Percentiles rank a stretch among this genome's conserved stretches.
phyloP scores from a whole-genome alignment of 1,140 invertebrate genomes.

The Drosophila tropicalis region DNA sequence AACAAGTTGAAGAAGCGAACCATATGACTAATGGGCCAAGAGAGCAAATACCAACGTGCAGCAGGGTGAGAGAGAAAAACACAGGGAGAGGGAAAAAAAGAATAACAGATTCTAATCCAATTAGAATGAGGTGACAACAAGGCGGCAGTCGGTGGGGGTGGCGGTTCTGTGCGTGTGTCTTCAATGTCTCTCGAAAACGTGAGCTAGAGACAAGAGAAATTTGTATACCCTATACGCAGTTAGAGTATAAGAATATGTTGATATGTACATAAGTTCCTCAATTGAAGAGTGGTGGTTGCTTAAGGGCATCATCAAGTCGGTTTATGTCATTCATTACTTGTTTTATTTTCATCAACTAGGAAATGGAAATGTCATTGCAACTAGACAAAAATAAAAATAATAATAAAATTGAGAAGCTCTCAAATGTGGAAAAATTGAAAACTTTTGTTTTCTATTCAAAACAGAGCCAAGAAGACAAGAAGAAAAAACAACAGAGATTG shows the following conservation, averaged over 20 bases:
- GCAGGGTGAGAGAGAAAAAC: conserved; percentile 32
- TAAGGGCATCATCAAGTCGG: neutral
- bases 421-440: neutral
- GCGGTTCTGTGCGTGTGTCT: neutral
- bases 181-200: conserved; percentile 19
- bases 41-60: conserved; percentile 50
- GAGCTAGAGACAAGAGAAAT: conserved; percentile 24
- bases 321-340: neutral
- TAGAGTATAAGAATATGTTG: neutral
- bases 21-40: conserved; percentile 44
- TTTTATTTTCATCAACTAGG: conserved; percentile 10
- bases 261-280: neutral
- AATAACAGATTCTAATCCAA: conserved; percentile 67
- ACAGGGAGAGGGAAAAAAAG: conserved; percentile 32
- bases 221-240: neutral
- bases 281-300: neutral
- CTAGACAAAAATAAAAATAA: conserved; percentile 27
- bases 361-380: conserved; percentile 44
- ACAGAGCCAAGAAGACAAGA: neutral
- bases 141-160: conserved; percentile 22
- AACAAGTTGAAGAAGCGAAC: conserved; percentile 61
- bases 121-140: conserved; percentile 62
- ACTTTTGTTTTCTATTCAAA: conserved; percentile 6
- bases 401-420: conserved; percentile 33
- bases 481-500: neutral